These are phyloP conservation scores for Eustalomyia histrio DNA, from an alignment of 2,888 invertebrate species.

Conservation along the genomic window DNA sequence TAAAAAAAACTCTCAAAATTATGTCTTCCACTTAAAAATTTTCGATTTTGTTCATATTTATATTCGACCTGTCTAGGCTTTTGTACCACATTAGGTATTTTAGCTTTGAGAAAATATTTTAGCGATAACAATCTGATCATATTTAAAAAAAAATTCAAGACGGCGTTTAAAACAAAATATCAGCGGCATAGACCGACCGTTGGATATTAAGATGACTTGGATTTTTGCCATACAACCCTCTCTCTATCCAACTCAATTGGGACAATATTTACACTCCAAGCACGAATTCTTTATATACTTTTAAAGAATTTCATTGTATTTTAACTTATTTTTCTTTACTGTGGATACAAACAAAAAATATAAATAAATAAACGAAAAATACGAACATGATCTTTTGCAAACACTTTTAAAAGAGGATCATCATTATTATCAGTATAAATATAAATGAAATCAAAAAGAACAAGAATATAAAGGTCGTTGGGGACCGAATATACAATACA, in stretches of 20 bases:
- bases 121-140: too few species aligned
- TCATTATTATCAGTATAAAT: constrained; percentile 20
- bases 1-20: too few species aligned
- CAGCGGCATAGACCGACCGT: too few species aligned
- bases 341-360: constrained; percentile 1
- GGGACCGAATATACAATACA: too few species aligned
- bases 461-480: constrained; percentile 26
- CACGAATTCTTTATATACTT: constrained; percentile 72
- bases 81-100: too few species aligned
- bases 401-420: constrained; percentile 58
- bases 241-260: constrained; percentile 68
- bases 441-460: constrained; percentile 5
- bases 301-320: constrained; percentile 22
- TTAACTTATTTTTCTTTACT: constrained; percentile 29
- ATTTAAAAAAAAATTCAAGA: too few species aligned
- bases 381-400: constrained; percentile 48
- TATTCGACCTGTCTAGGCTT: too few species aligned
- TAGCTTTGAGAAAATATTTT: too few species aligned
- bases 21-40: too few species aligned
- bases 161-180: too few species aligned
- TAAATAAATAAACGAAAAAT: constrained; percentile 17
- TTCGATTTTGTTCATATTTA: too few species aligned
- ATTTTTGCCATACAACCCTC: neutral
- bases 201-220: neutral
- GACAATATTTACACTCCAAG: constrained; percentile 75